Evolutionary conservation across 2,888 invertebrate species (phyloP), one percentile per base, ranked within the genome.

Genomic region (Protodeltote pygarga): DNA sequence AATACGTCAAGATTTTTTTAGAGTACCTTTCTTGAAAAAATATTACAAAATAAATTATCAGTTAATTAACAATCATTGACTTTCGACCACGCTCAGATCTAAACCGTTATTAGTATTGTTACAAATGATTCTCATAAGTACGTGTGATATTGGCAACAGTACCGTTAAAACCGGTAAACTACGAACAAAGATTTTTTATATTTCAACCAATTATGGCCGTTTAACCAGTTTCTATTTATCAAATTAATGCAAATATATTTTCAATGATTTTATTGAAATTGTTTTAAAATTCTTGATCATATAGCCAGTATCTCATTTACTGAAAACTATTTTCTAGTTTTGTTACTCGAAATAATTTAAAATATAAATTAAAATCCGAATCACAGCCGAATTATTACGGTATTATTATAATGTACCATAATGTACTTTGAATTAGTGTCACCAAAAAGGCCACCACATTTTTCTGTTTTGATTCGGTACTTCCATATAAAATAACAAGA

Each of bases 381-480:
- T 66, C 67, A 59, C 54, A 59, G 45, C 54, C 44, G 64, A 54
- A 33, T 48, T 38, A 37, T 48, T 48, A 17, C 41, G 57, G 47
- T 60, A 54, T 23, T 37, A 47, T 33, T 45, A 53, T 31, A 28
- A 51, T 58, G 27, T 59, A 15, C 37, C 21, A 31, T 21, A 10
- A 23, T 46, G 45, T 37, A 19, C 21, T 27, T 27, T 14, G 14
- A 27, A n/a, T 31, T 14, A 8, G 38, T 23, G n/a, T 6, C 39
- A 24, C 21, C 25, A 23, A 3, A 23, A 10, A 9, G 9, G 9
- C 4, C 10, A 6, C 55, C 38, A 59, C 34, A 48, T 49, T 49
- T 49, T 62, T 66, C 63, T 53, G 58, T 62, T 64, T 41, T 66
- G 64, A 49, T 66, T 64, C 49, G 66, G 63, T 35, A 15, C 52